A percentile compares a stretch with the other conserved stretches of the same genome.
These are phyloP conservation scores for Pteria penguin DNA, from an alignment of 2,888 invertebrate species.

Conservation along the genomic window DNA sequence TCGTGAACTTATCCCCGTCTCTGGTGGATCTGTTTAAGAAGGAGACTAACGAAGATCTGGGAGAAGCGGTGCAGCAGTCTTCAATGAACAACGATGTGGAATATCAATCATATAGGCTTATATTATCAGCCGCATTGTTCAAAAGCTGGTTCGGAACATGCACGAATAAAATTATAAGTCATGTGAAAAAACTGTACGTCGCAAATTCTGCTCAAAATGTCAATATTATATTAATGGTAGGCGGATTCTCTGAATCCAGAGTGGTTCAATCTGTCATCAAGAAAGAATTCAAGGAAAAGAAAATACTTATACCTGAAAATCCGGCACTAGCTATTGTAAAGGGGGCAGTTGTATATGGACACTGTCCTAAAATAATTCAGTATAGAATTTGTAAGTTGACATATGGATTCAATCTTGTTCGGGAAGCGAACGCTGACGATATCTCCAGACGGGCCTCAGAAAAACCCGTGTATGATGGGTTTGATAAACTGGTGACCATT, in stretches of 20 bases:
- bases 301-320: constrained; percentile 2
- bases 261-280: constrained; percentile 1
- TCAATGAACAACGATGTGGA: not conserved
- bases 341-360: constrained; percentile 18
- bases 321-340: constrained; percentile 16
- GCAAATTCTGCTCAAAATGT: not conserved
- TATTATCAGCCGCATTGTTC: not conserved
- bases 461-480: not conserved
- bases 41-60: not conserved
- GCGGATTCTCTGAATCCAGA: constrained; percentile 19
- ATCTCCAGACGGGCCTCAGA: not conserved
- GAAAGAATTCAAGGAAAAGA: not conserved
- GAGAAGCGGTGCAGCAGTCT: not conserved
- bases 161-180: not conserved
- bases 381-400: constrained; percentile 17
- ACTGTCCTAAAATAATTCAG: not conserved
- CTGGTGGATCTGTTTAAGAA: constrained; percentile 1
- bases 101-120: not conserved
- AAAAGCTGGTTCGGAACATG: not conserved
- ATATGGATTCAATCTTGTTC: constrained; percentile 6
- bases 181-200: not conserved
- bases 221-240: constrained; percentile 6
- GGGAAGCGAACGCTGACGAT: not conserved
- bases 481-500: constrained; percentile 10
- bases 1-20: constrained; percentile 9